phyloP scores from a whole-genome alignment of 2,797 vertebrate genomes.

The Pipistrellus pipistrellus region DNA sequence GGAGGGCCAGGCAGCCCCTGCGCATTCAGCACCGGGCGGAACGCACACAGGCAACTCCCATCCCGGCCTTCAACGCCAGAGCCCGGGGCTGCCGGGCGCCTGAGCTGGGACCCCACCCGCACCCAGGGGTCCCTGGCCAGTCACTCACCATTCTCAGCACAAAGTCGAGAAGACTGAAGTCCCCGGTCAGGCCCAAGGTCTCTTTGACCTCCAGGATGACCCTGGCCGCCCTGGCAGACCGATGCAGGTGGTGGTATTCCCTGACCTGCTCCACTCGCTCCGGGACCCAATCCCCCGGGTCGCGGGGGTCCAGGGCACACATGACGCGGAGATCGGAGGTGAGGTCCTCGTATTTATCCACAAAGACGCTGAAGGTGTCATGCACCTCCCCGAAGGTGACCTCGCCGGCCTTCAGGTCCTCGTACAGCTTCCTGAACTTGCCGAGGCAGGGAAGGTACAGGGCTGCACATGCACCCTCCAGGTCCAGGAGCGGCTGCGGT shows the following conservation, averaged over 20 bases:
- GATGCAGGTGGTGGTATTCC: conserved; percentile 95
- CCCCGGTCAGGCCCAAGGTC: conserved; percentile 91
- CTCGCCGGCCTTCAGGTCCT: conserved; percentile 88
- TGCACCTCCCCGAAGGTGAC: conserved; percentile 91
- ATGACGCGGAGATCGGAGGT: conserved; percentile 88
- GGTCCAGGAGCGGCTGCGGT: background rate
- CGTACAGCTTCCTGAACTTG: conserved; percentile 87
- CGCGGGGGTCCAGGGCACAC: conserved; percentile 84
- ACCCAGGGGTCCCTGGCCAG: background rate
- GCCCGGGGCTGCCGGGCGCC: too few relatives aligned
- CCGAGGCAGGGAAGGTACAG: conserved; percentile 88
- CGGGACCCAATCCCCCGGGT: conserved; percentile 89
- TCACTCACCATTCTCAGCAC: conserved; percentile 92
- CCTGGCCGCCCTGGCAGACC: conserved; percentile 91
- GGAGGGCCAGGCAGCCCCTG: background rate
- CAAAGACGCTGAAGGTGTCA: conserved; percentile 89
- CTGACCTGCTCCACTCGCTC: conserved; percentile 92
- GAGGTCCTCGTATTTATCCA: conserved; percentile 89
- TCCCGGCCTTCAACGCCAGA: too few relatives aligned
- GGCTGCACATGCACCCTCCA: conserved; percentile 51
- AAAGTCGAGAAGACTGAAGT: conserved; percentile 92
- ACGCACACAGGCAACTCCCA: accelerated
- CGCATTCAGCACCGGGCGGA: accelerated
- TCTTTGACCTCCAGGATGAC: conserved; percentile 91
- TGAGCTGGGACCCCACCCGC: background rate